phyloP scores from a whole-genome alignment of 2,113 vertebrate genomes.

The Terrapene triunguis region DNA sequence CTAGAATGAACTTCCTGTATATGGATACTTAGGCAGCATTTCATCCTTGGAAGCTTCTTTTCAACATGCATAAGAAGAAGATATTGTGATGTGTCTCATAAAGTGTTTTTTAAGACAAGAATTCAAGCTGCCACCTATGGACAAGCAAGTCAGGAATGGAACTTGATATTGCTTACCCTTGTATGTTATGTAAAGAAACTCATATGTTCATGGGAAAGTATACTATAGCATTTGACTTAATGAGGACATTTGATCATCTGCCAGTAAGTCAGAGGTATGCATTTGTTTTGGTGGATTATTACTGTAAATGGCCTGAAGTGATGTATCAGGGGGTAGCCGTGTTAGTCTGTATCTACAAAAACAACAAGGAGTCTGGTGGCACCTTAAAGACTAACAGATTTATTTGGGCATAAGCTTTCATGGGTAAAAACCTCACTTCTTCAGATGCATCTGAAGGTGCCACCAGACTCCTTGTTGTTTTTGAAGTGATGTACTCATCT shows the following conservation, averaged over 20 bases:
- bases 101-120: background rate
- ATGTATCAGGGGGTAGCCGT: background rate
- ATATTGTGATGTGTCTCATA: accelerated
- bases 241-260: background rate
- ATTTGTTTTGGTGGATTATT: background rate
- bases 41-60: background rate
- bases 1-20: background rate
- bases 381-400: no score
- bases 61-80: background rate
- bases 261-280: background rate
- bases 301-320: background rate
- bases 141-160: background rate
- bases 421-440: no score
- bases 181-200: background rate
- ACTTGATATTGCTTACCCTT: background rate
- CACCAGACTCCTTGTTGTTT: no score
- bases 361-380: no score
- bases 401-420: no score
- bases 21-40: background rate
- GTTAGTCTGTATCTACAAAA: no score
- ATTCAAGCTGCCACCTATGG: background rate
- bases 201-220: background rate
- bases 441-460: no score
- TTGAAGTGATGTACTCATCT: background rate
- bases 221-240: background rate